Evolutionary conservation across 2,113 vertebrate genomes (phyloP), one percentile per base, ranked within the genome.

Genomic region (Silurus glanis): DNA sequence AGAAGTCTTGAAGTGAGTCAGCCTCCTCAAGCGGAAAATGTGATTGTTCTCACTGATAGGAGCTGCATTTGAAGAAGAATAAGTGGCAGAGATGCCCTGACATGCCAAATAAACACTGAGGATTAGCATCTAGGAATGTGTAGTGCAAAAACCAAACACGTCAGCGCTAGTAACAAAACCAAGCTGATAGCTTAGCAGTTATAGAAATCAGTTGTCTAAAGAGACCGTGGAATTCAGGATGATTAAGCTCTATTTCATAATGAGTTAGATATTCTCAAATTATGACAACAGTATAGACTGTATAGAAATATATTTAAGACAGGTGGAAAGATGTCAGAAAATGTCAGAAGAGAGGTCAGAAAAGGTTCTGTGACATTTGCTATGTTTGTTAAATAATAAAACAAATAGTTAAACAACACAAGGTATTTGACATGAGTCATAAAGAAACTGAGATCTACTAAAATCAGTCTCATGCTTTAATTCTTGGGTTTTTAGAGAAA

Each of bases 11-110:
- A 69, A 28, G 14, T 62, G 9, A 62, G 59, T 61, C 51, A 56
- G 19, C 67, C 82, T 61, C 21, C 19, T 64, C 82, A n/a, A 58
- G 47, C 5, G n/a, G 37, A 61, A 64, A 61, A 62, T 37, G 19
- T n/a, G 16, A 80, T 58, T 80, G 75, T 67, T 53, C 49, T 59
- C 17, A 69, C 1, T 67, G 64, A 64, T 23, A 19, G 85, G 79
- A 45, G 17, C 23, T 61, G 78, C 17, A 28, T 59, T 86, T 47
- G 23, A 61, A 74, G 7, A 59, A 78, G 71, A 86, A 71, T 71
- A 81, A 71, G 67, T 74, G 55, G 23, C 59, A 49, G 16, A 86
- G 45, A 59, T 82, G 80, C 49, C 47, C 85, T 55, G 19, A 82
- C 85, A 64, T 55, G 85, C 9, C 64, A 51, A 49, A 64, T 64